These are phyloP conservation scores for Tiliqua scincoides DNA, from an alignment of 2,113 vertebrate species.

Conservation along the genomic window DNA sequence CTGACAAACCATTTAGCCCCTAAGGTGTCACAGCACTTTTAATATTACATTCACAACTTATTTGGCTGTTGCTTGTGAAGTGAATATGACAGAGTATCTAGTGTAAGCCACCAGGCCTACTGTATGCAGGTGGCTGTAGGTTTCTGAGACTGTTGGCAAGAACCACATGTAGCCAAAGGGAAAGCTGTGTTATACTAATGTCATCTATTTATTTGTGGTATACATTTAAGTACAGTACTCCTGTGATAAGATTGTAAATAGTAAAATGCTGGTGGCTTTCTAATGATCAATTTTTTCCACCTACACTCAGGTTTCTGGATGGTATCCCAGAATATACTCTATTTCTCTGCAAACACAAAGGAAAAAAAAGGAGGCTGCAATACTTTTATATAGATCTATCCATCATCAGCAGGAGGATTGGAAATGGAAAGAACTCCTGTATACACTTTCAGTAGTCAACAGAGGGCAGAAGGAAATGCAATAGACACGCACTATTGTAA, in stretches of 20 bases:
- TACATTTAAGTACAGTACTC: background rate
- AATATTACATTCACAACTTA: background rate
- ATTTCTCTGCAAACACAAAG: background rate
- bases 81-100: background rate
- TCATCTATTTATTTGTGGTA: background rate
- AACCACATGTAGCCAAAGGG: background rate
- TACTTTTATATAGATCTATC: background rate
- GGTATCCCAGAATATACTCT: slow-evolving; percentile 19
- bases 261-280: slow-evolving; percentile 15
- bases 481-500: background rate
- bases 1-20: background rate
- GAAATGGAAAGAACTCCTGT: background rate
- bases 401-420: background rate
- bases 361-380: background rate
- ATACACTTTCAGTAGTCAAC: background rate
- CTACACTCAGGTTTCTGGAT: slow-evolving; percentile 24
- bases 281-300: background rate
- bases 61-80: background rate
- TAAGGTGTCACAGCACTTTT: background rate
- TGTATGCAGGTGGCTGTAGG: background rate
- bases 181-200: background rate
- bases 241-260: too few relatives aligned
- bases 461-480: background rate
- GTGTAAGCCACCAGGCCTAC: background rate
- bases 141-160: background rate